Base-by-base conservation (phyloP, 1,140 invertebrate genomes). In the Drosophila orena region DNA sequence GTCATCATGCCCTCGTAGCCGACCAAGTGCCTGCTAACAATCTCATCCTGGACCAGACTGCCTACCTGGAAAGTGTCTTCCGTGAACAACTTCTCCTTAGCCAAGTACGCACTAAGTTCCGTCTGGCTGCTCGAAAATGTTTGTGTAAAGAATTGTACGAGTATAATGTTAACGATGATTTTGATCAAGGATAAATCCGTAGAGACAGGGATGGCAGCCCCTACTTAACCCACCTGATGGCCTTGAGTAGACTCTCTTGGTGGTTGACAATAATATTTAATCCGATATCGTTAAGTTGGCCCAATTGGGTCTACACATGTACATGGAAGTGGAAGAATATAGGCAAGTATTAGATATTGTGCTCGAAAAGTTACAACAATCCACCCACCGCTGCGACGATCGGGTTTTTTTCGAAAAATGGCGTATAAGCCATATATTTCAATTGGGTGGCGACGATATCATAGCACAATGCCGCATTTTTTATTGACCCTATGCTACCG, bases 391-490 rank as follows among this genome's bases (percentile, higher is more conserved):
- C 8, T 12, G 68, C 17, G 6, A 81, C 1, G 2, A 78, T 5
- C 35, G 14, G 56, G 2, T 37, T 43, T 7, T 73, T 69, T 0
- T 24, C 0, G 6, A 62, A 47, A n/a, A 54, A 52, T 1, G 79
- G 59, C 10, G 73, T 74, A 15, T 83, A 81, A 24, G 40, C 37
- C 2, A 78, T 56, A 46, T 74, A 78, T 14, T 74, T 81, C 0
- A 81, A 11, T 15, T 53, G 46, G 1, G 49, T 8, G n/a, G 22
- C 34, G 2, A 37, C 1, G 4, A 83, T n/a, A 14, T 81, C 61
- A 20, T 57, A 81, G 54, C 79, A 81, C 0, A 81, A n/a, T 3
- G 57, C 79, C 1, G 54, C 20, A 7, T 5, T 57, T 43, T 83
- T 83, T 0, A 43, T 4, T 5, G 34, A 38, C 5, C 74, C 61